Evolutionary conservation across 2,113 vertebrate genomes (phyloP), one percentile per base, ranked within the genome.

Genomic region (Pollachius pollachius): DNA sequence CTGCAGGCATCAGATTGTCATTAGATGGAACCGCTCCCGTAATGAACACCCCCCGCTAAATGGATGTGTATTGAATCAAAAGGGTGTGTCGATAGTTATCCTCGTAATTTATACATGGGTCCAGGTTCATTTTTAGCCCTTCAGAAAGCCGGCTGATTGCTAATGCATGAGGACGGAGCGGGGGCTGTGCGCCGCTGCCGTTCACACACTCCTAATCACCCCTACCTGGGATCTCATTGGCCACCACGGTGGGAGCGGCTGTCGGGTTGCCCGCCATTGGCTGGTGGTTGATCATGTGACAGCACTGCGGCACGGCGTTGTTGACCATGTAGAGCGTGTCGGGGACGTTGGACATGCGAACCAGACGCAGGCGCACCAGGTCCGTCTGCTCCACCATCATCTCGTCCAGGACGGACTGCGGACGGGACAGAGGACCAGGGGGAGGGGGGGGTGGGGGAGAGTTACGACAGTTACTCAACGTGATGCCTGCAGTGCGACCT

Each of bases 321-420:
- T 92, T 96, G 52, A 99, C 96, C 97, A 99, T 99, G 87, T 99
- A 99, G 5, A 99, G 95, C 0, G 97, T 98, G 89, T 99, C 97
- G 0, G 97, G 97, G 62, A 99, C 97, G 0, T 99, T 99, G 86
- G 97, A 99, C 95, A 99, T 99, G 13, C 97, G 94, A 59, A 99
- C 97, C 88, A 99, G 95, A 16, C 97, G 90, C 82, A 99, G 83
- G 41, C 97, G 94, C 67, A 98, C 97, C 0, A 99, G 92, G 71
- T 99, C 97, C 0, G 96, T 98, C 67, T 99, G 97, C 76, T 99
- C 97, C 85, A 98, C 96, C 97, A 98, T 98, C 96, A 99, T 98
- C 87, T 99, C 97, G 54, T 98, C 97, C 57, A 99, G 92, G 23
- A 96, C 93, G 0, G 95, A 94, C 97, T 99, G 81, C 75, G 18